Evolutionary conservation across 1,140 invertebrate genomes (phyloP).

Genomic region (Idris sp.): DNA sequence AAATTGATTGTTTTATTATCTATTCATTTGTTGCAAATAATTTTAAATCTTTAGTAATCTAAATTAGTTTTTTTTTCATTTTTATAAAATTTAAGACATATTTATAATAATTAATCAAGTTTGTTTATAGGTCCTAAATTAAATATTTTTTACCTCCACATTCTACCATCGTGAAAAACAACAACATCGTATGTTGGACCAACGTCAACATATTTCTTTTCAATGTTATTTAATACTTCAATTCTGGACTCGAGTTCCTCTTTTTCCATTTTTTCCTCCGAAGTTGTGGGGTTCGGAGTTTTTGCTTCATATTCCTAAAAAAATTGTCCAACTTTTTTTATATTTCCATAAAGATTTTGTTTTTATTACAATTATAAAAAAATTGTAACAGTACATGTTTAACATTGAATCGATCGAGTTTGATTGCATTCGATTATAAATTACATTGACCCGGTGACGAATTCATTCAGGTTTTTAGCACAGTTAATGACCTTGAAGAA

Average conservation of each 20-base stretch:
- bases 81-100: too few relatives aligned
- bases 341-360: background rate
- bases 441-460: slow-evolving; percentile 54
- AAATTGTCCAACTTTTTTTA: too few relatives aligned
- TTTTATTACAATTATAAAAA: slow-evolving; percentile 1
- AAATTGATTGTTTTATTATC: background rate
- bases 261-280: slow-evolving; percentile 89
- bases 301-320: slow-evolving; percentile 82
- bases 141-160: slow-evolving; percentile 82
- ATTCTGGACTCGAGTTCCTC: slow-evolving; percentile 93
- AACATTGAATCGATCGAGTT: slow-evolving; percentile 19
- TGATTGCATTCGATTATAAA: slow-evolving; percentile 40
- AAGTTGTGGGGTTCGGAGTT: slow-evolving; percentile 77
- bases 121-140: too few relatives aligned
- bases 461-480: slow-evolving; percentile 64
- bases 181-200: slow-evolving; percentile 96
- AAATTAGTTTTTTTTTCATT: too few relatives aligned
- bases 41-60: background rate
- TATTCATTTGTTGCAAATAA: background rate
- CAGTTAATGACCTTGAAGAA: slow-evolving; percentile 62
- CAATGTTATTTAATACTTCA: slow-evolving; percentile 88
- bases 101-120: too few relatives aligned
- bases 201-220: slow-evolving; percentile 92
- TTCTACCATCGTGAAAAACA: slow-evolving; percentile 91
- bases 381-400: background rate